A percentile compares a stretch with the other conserved stretches of the same genome.
These are phyloP conservation scores for Plutomurus gul DNA, from an alignment of 1,140 invertebrate species.

Conservation along the genomic window DNA sequence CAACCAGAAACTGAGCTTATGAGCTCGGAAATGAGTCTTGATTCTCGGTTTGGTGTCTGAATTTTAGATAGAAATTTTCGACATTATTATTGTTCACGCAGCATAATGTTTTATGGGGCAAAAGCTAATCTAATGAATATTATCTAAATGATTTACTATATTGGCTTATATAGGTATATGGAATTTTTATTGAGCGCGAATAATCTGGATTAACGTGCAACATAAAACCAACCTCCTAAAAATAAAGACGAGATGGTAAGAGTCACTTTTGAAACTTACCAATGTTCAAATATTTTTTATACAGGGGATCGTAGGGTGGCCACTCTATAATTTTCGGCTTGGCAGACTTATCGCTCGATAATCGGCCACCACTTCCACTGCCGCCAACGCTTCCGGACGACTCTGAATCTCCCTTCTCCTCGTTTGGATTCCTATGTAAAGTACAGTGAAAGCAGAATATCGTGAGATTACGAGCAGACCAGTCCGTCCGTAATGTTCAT, in stretches of 20 bases:
- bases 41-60: conserved; percentile 83
- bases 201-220: not conserved
- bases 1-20: conserved; percentile 93
- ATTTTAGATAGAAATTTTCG: conserved; percentile 34
- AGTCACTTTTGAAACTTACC: conserved; percentile 70
- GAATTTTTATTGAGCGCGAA: too few relatives aligned
- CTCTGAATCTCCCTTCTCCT: conserved; percentile 57
- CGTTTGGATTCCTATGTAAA: conserved; percentile 80
- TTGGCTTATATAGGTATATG: too few relatives aligned
- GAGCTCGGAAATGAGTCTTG: conserved; percentile 92
- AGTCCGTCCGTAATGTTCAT: not conserved
- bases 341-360: conserved; percentile 40
- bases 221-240: not conserved
- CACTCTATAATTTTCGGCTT: conserved; percentile 69
- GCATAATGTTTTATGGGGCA: too few relatives aligned
- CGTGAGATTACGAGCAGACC: not conserved
- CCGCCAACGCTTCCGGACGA: conserved; percentile 9
- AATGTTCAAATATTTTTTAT: conserved; percentile 89
- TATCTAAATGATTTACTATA: too few relatives aligned
- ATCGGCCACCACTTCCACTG: conserved; percentile 37
- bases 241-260: not conserved
- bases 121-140: too few relatives aligned
- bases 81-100: not conserved
- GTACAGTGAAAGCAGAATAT: not conserved
- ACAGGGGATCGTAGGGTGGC: conserved; percentile 87